These are phyloP conservation scores for Nysson spinosus DNA, from an alignment of 2,888 invertebrate genomes.

Conservation along the genomic window DNA sequence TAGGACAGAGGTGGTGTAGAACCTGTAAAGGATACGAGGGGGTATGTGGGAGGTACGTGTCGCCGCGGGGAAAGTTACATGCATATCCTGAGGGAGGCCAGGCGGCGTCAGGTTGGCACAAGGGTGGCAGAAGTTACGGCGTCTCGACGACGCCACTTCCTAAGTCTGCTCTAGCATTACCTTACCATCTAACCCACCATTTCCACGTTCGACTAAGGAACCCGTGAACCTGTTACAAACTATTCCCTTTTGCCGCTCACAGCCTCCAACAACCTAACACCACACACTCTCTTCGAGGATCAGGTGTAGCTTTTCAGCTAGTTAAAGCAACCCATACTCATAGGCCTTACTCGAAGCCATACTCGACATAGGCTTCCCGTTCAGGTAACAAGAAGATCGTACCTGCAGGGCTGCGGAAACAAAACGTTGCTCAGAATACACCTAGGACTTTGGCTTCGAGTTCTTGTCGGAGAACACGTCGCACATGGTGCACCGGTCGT, in stretches of 20 bases:
- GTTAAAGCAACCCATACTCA: constrained; percentile 65
- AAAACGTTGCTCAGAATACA: no score
- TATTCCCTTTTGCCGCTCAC: constrained; percentile 23
- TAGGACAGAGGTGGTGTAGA: constrained; percentile 51
- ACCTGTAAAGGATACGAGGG: constrained; percentile 18
- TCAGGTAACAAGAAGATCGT: constrained; percentile 1
- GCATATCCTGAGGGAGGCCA: constrained; percentile 64
- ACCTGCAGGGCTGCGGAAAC: constrained; percentile 40
- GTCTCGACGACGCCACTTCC: constrained; percentile 75
- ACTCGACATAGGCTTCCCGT: constrained; percentile 14
- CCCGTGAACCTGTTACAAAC: constrained; percentile 19
- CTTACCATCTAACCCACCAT: constrained; percentile 55
- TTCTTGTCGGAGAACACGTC: constrained; percentile 20
- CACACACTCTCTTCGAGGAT: constrained; percentile 42
- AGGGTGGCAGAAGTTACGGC: constrained; percentile 75
- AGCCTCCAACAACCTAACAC: constrained; percentile 16
- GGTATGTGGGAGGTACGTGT: constrained; percentile 57
- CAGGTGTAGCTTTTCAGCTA: constrained; percentile 62
- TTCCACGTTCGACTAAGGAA: constrained; percentile 21
- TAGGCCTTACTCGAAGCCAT: constrained; percentile 14
- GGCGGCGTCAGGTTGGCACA: constrained; percentile 69
- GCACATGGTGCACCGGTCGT: constrained; percentile 23
- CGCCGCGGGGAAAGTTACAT: constrained; percentile 70
- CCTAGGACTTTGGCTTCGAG: constrained; percentile 40
- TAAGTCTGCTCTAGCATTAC: constrained; percentile 69